Evolutionary conservation across 2,888 invertebrate species (phyloP), one percentile per base, ranked within the genome.

Genomic region (Anticlea derivata): DNA sequence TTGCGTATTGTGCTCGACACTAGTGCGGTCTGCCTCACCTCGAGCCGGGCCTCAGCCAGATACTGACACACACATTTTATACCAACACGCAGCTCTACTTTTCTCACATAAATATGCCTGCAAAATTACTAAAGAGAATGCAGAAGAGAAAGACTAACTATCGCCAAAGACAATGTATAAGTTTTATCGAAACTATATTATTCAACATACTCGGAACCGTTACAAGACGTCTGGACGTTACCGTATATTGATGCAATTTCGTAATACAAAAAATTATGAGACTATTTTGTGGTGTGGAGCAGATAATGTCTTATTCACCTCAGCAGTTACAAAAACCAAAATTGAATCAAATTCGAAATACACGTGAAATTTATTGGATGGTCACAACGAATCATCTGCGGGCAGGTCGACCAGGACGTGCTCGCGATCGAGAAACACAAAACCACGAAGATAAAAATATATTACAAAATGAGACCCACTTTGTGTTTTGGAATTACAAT

Each of bases 401-500:
- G 68, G 63, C 71, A 67, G 64, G 64, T 60, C 68, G 63, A 62
- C 55, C 81, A 80, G 83, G 85, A 86, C 85, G 86, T 85, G 86
- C 80, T 67, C 63, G 73, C 67, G 65, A 75, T 70, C 75, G 78
- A 84, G 83, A 82, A 84, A 86, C 80, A 86, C 86, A 85, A 88
- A 88, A 88, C 88, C 89, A 84, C 88, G 76, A 76, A 86, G 83
- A 85, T 84, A 87, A 90, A 89, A 89, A 88, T 87, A 89, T 82
- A 87, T 87, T 88, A 88, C 87, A 86, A 88, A 89, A 86, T 86
- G 83, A 88, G 88, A 74, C 75, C 85, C 86, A 87, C 85, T 89
- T 88, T 88, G 87, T 90, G 87, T 88, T 89, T 88, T 88, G 86
- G 87, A 89, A 90, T 89, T 88, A 90, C 90, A 89, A 87, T 89